These are phyloP conservation scores for Scolopax mira DNA, from an alignment of 2,113 vertebrate genomes.

Conservation along the genomic window DNA sequence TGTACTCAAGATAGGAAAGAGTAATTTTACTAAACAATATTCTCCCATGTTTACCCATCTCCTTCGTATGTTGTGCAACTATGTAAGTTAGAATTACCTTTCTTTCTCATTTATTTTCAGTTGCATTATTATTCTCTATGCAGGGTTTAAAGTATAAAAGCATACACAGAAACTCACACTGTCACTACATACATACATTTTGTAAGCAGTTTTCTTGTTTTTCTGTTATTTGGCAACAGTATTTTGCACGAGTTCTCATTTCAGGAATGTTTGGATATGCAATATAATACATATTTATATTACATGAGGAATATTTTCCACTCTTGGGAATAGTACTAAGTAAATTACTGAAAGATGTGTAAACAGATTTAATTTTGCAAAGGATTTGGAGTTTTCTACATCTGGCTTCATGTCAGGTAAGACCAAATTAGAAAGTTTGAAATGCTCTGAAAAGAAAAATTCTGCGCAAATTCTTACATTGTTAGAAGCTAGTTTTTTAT, in stretches of 20 bases:
- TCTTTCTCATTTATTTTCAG: not conserved
- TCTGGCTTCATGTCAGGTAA: not conserved
- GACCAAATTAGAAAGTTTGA: not conserved
- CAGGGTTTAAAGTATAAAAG: not conserved
- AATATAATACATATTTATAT: not conserved
- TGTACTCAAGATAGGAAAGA: not conserved
- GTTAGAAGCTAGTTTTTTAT: not conserved
- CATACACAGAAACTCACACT: not conserved
- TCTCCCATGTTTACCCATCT: not conserved
- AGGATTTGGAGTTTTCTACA: not conserved
- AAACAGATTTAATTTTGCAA: not conserved
- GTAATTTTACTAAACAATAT: not conserved
- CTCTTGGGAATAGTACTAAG: not conserved
- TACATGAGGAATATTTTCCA: not conserved
- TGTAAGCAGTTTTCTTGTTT: not conserved
- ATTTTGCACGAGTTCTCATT: not conserved
- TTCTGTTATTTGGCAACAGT: not conserved
- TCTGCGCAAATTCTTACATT: not conserved
- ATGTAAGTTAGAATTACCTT: not conserved
- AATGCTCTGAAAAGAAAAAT: not conserved
- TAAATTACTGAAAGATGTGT: not conserved
- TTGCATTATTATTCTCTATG: not conserved
- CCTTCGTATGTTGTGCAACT: not conserved
- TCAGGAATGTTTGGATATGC: not conserved
- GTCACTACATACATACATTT: not conserved